Percentiles rank a stretch among this genome's conserved stretches.
phyloP scores from a whole-genome alignment of 2,113 vertebrate species.

The Psephotus haematonotus region DNA sequence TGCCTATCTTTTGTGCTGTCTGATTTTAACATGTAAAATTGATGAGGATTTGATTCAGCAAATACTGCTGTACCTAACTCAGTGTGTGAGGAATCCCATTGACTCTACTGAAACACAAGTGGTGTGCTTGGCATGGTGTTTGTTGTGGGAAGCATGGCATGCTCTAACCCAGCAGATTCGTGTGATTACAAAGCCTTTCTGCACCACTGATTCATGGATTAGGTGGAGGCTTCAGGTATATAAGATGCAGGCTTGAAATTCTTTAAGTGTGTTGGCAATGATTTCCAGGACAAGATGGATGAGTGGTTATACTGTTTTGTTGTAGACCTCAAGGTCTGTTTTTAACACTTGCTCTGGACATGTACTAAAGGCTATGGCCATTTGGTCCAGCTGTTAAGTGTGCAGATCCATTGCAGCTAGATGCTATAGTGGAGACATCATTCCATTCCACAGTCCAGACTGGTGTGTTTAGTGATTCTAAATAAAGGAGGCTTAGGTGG shows the following conservation, averaged over 20 bases:
- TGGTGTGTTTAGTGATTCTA: background rate
- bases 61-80: background rate
- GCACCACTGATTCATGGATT: rapidly evolving
- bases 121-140: background rate
- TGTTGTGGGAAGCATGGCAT: background rate
- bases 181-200: background rate
- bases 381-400: background rate
- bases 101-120: background rate
- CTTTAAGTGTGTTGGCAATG: background rate
- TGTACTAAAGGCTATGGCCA: background rate
- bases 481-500: background rate
- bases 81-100: background rate
- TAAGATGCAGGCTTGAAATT: background rate
- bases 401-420: background rate
- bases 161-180: rapidly evolving
- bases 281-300: background rate
- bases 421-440: background rate
- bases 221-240: background rate
- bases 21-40: background rate
- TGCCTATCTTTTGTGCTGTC: background rate
- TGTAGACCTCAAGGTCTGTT: background rate
- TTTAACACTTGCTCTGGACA: background rate
- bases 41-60: background rate
- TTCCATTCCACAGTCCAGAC: background rate
- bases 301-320: background rate